These are phyloP conservation scores for Styela plicata DNA, from an alignment of 23 tunicate genomes.

Conservation along the genomic window DNA sequence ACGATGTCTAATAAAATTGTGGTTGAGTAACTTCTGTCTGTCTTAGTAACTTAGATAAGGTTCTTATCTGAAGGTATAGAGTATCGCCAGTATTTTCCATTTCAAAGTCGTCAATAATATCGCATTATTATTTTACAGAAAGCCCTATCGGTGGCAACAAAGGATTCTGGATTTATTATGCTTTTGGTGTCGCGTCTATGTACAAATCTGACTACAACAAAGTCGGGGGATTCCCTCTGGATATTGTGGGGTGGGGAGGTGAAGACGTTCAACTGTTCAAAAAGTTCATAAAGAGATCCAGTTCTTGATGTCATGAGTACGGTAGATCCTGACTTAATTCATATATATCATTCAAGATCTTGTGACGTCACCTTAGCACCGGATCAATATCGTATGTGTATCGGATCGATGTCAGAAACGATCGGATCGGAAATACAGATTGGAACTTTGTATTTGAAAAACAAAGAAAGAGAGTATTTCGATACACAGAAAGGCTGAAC, in stretches of 20 bases:
- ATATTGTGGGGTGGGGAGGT: constrained; percentile 91
- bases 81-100: background rate
- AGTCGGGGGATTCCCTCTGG: constrained; percentile 85
- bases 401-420: constrained; percentile 89
- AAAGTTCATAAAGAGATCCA: constrained; percentile 56
- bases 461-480: constrained; percentile 4
- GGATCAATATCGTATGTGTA: constrained; percentile 86
- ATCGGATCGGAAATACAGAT: constrained; percentile 60
- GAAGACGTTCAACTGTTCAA: constrained; percentile 86
- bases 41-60: too few species aligned
- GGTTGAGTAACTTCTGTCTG: too few species aligned
- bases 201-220: constrained; percentile 65
- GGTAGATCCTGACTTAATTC: constrained; percentile 75
- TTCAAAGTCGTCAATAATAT: background rate
- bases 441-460: constrained; percentile 57
- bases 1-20: too few species aligned
- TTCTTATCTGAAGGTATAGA: background rate
- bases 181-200: constrained; percentile 86
- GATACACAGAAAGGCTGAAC: too few species aligned
- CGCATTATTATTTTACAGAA: background rate
- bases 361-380: constrained; percentile 66
- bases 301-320: constrained; percentile 79
- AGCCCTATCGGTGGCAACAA: constrained; percentile 5
- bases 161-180: constrained; percentile 95
- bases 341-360: constrained; percentile 77